Base-by-base conservation (phyloP, 2,797 vertebrate species). In the Enteromius paludinosus region DNA sequence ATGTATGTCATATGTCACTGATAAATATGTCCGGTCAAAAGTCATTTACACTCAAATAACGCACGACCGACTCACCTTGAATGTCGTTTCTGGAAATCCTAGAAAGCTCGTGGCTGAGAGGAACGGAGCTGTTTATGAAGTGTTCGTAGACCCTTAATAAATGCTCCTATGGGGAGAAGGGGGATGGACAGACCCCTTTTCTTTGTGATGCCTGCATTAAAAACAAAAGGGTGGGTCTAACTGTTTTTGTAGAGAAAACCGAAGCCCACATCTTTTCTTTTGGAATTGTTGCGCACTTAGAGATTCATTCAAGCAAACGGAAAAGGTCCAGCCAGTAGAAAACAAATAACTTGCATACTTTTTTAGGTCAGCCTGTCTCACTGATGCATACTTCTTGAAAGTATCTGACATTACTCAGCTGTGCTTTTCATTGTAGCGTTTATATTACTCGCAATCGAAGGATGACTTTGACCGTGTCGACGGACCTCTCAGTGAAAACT, bases 401-500 rank as follows among this genome's bases (percentile, higher is more conserved):
- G 65, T 15, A 23, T 23, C 3, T 52, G 43, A 28, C 23, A 20
- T 33, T 52, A 52, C 28, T 33, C 10, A 30, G 28, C 17, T 33
- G 45, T n/a, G 30, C 12, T 18, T 14, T 28, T 28, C 25, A 15
- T 6, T 3, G 14, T 45, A 12, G 41, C 43, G 17, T 18, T 71
- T 49, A 52, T 71, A 49, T 30, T 49, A 62, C 59, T 30, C 47
- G 25, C 15, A 62, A 64, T 14, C 41, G 23, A 64, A 86, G 25
- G n/a, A 95, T 95, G 94, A 90, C 93, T 0, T 92, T 95, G 62
- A 82, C 87, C 0, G 84, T 95, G 15, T 89, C 89, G 33, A 91
- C 89, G 28, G 92, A 95, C 81, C 86, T 95, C 85, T 91, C 90
- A 4, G 92, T 95, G 18, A 90, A 84, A 56, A 88, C 94, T 72